phyloP scores from a whole-genome alignment of 2,888 invertebrate species.

The Acanthopleura granulata region DNA sequence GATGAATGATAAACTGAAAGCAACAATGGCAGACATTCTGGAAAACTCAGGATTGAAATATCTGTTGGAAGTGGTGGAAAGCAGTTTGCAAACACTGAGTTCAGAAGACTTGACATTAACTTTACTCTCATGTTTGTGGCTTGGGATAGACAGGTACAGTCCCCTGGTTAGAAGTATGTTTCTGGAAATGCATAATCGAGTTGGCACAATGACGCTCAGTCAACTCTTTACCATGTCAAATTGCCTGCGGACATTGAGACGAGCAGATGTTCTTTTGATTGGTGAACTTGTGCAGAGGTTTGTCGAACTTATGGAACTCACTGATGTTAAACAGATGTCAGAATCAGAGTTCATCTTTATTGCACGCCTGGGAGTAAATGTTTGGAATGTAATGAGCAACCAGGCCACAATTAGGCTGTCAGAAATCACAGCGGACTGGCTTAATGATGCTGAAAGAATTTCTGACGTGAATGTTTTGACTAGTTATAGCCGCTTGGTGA shows the following conservation, averaged over 20 bases:
- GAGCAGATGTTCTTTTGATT: conserved; percentile 18
- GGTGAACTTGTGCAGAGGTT: not conserved
- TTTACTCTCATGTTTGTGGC: conserved; percentile 21
- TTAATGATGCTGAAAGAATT: not conserved
- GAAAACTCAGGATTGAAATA: conserved; percentile 20
- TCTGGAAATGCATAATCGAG: conserved; percentile 18
- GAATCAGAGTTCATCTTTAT: not conserved
- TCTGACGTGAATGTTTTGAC: not conserved
- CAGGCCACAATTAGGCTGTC: not conserved
- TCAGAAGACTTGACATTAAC: conserved; percentile 22
- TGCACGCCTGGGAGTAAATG: not conserved
- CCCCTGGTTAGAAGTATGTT: conserved; percentile 22
- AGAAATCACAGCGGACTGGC: not conserved
- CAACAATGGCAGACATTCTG: conserved; percentile 21
- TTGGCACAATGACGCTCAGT: conserved; percentile 16
- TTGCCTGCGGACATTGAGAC: conserved; percentile 14
- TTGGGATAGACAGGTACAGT: conserved; percentile 21
- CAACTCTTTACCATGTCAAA: conserved; percentile 20
- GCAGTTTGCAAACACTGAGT: conserved; percentile 24
- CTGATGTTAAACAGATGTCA: not conserved
- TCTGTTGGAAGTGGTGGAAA: conserved; percentile 20
- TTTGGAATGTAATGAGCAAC: not conserved
- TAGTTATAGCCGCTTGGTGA: not conserved
- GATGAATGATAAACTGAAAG: conserved; percentile 27
- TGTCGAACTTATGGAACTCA: not conserved